Conservation (phyloP, 2,113 vertebrate genomes). For the Urocynchramus pylzowi region DNA sequence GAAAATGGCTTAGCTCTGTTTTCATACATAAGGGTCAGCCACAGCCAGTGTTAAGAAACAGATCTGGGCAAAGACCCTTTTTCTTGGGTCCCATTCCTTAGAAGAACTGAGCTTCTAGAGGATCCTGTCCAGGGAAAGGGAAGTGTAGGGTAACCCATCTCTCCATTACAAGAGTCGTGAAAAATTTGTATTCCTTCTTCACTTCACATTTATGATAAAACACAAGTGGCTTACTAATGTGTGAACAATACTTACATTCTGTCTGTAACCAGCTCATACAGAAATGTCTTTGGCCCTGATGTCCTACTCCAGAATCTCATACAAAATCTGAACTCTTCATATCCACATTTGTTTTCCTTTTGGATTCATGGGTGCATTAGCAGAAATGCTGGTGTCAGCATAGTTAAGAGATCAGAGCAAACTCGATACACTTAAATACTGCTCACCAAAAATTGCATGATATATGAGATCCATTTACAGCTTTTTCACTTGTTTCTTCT, state of each 20-base stretch:
- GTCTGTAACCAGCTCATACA: neutral
- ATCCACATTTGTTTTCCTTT: neutral
- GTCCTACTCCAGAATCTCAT: neutral
- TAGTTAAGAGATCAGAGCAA: neutral
- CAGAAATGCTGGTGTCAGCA: neutral
- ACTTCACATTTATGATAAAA: neutral
- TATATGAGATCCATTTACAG: neutral
- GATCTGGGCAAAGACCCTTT: neutral
- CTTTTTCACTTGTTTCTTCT: slow-evolving; percentile 21
- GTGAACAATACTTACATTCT: neutral
- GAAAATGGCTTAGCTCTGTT: neutral
- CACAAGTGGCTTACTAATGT: neutral
- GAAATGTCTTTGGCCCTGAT: neutral
- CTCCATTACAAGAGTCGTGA: neutral
- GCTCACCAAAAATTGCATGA: neutral
- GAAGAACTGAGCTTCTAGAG: neutral
- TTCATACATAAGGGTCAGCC: neutral
- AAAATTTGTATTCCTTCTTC: neutral
- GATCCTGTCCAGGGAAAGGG: neutral
- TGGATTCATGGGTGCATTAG: neutral
- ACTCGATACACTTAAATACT: neutral
- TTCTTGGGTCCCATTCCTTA: neutral
- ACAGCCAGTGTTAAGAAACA: neutral
- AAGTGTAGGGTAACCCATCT: neutral
- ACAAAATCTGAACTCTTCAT: neutral